phyloP scores from a whole-genome alignment of 2,797 vertebrate genomes.

The Chelonia mydas region DNA sequence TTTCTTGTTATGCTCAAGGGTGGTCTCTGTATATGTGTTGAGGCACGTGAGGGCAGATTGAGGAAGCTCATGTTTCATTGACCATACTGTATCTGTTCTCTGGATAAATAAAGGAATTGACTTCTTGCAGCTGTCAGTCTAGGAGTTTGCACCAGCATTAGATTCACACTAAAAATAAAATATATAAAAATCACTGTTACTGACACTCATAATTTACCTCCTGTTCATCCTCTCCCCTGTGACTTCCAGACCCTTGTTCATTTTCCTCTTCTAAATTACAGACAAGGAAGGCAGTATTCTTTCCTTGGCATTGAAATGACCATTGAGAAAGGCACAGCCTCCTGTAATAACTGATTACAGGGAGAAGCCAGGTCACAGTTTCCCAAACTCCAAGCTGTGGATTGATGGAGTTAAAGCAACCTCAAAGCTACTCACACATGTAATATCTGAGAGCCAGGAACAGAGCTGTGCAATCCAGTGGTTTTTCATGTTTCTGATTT shows the following conservation, averaged over 20 bases:
- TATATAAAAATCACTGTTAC: background rate
- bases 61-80: background rate
- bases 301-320: background rate
- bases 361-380: background rate
- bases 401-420: background rate
- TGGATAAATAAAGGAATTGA: background rate
- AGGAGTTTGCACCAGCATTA: background rate
- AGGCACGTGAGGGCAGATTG: background rate
- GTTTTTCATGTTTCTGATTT: background rate
- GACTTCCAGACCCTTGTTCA: rapidly evolving
- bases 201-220: background rate
- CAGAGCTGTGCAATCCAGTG: background rate
- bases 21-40: background rate
- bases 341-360: background rate
- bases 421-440: too few relatives aligned
- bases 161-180: background rate
- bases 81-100: background rate
- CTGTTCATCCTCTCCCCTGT: background rate
- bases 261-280: background rate
- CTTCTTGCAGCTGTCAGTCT: background rate
- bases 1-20: background rate
- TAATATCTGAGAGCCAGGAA: background rate
- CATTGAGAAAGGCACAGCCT: background rate
- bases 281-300: background rate
- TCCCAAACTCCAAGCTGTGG: background rate